Evolutionary conservation across 2,113 vertebrate genomes (phyloP).

Genomic region (Cariama cristata): DNA sequence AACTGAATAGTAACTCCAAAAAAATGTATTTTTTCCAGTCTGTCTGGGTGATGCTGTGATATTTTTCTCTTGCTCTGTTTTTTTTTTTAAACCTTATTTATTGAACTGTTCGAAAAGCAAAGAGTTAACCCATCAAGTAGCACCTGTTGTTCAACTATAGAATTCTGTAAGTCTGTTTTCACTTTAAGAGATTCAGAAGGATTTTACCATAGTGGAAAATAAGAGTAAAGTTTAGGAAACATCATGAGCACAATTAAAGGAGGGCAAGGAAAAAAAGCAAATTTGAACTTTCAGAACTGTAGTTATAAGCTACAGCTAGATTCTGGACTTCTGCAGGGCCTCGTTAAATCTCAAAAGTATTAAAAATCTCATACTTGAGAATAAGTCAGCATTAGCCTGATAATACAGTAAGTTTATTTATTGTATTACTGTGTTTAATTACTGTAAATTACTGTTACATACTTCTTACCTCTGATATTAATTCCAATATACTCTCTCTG

Average conservation of each 20-base stretch:
- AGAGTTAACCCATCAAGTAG: not conserved
- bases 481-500: slow-evolving; percentile 76
- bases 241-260: not conserved
- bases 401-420: not conserved
- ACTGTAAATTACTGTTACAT: not conserved
- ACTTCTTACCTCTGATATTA: slow-evolving; percentile 85
- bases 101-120: not conserved
- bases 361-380: not conserved
- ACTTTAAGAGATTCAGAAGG: not conserved
- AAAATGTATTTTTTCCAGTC: not conserved
- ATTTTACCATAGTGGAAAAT: not conserved
- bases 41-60: not conserved
- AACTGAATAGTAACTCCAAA: not conserved
- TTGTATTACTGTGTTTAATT: not conserved
- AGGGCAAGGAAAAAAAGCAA: not conserved
- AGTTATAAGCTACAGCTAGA: not conserved
- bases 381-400: not conserved
- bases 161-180: not conserved
- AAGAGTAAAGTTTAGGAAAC: not conserved
- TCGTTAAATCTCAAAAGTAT: not conserved
- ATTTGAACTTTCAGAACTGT: not conserved
- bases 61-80: not conserved
- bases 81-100: not conserved
- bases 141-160: not conserved
- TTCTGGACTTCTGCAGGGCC: not conserved